Evolutionary conservation across 1,140 invertebrate species (phyloP).

Genomic region (Drosophila persimilis): DNA sequence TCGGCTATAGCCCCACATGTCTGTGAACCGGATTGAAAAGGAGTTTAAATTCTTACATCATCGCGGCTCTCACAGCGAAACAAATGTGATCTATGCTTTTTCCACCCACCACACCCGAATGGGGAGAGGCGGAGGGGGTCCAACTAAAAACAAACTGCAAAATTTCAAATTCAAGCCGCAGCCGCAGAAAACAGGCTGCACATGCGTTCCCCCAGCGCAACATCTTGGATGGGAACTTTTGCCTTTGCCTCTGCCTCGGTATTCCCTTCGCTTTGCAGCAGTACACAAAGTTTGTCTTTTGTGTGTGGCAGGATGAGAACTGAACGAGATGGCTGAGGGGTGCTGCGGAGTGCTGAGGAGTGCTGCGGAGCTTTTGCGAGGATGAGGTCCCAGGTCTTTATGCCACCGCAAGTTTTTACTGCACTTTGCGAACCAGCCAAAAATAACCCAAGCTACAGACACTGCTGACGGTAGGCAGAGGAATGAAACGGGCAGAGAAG

Average conservation of each 20-base stretch:
- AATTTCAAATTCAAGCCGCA: slow-evolving; percentile 77
- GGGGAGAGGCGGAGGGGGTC: too few species aligned
- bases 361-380: slow-evolving; percentile 36
- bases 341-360: not conserved
- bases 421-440: slow-evolving; percentile 69
- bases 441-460: slow-evolving; percentile 44
- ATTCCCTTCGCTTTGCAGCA: slow-evolving; percentile 22
- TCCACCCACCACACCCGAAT: slow-evolving; percentile 9
- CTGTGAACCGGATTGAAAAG: slow-evolving; percentile 63
- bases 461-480: not conserved
- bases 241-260: not conserved
- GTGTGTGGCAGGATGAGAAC: slow-evolving; percentile 18
- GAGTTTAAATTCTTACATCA: slow-evolving; percentile 53
- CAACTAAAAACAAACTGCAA: slow-evolving; percentile 59
- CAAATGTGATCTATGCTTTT: slow-evolving; percentile 75
- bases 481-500: slow-evolving; percentile 22
- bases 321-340: not conserved
- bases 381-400: slow-evolving; percentile 73
- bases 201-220: slow-evolving; percentile 62
- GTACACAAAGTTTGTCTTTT: slow-evolving; percentile 70
- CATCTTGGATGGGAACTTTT: slow-evolving; percentile 44
- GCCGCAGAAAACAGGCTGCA: slow-evolving; percentile 68
- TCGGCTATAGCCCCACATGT: too few species aligned
- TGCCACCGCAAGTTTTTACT: slow-evolving; percentile 80
- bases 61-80: slow-evolving; percentile 46